phyloP scores from a whole-genome alignment of 2,888 invertebrate genomes.

The Syrista parreyssii region DNA sequence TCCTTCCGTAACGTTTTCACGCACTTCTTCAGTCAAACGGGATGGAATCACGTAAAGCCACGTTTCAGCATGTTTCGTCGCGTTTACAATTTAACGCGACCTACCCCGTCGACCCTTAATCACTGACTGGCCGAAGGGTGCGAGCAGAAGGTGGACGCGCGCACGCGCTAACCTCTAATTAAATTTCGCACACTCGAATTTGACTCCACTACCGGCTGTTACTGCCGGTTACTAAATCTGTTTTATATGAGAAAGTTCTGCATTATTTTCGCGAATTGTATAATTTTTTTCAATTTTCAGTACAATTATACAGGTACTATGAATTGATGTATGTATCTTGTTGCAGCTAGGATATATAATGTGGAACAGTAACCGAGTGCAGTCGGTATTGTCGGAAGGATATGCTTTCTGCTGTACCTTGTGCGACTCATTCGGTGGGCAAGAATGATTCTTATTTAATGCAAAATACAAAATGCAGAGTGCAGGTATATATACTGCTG shows the following conservation, averaged over 20 bases:
- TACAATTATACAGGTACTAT: not conserved
- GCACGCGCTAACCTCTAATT: constrained; percentile 37
- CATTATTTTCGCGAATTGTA: not conserved
- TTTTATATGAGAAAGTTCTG: not conserved
- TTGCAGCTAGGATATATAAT: not conserved
- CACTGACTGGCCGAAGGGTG: constrained; percentile 23
- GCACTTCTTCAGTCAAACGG: constrained; percentile 12
- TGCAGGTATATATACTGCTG: not conserved
- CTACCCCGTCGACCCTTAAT: constrained; percentile 26
- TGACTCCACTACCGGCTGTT: not conserved
- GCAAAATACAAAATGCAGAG: not conserved
- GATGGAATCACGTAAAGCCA: constrained; percentile 11
- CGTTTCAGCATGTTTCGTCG: constrained; percentile 21
- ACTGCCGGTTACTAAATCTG: not conserved
- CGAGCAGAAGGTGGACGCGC: constrained; percentile 2
- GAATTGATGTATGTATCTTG: not conserved
- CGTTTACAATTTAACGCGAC: constrained; percentile 28
- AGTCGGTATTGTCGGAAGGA: not conserved
- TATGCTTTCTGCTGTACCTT: not conserved
- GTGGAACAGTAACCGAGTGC: not conserved
- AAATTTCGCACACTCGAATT: constrained; percentile 43
- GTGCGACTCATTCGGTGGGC: not conserved
- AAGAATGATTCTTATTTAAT: not conserved
- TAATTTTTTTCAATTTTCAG: not conserved
- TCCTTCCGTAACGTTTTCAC: constrained; percentile 55